These are phyloP conservation scores for Sitobion miscanthi DNA, from an alignment of 1,140 invertebrate species.

Conservation along the genomic window DNA sequence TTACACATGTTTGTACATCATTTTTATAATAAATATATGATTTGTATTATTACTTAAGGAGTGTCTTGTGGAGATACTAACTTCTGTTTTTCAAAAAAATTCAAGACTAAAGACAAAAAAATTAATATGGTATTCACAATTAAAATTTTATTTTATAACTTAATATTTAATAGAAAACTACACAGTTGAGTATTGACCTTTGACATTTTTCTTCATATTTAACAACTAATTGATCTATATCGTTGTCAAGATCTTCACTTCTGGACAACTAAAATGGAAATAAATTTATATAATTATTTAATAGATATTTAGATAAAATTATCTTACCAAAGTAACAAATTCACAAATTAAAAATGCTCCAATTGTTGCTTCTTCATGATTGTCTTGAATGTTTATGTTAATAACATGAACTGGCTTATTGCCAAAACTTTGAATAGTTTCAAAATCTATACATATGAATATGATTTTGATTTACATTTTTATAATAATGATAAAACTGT, in stretches of 20 bases:
- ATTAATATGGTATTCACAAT: no score
- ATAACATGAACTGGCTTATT: constrained; percentile 94
- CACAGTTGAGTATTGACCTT: constrained; percentile 87
- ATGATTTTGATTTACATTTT: neutral
- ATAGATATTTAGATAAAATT: constrained; percentile 7
- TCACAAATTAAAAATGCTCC: constrained; percentile 98
- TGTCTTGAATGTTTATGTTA: constrained; percentile 99
- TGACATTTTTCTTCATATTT: constrained; percentile 92
- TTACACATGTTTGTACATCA: no score
- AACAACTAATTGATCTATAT: constrained; percentile 95
- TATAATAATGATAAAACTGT: neutral
- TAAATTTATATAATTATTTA: neutral
- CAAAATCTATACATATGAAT: constrained; percentile 62
- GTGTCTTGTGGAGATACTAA: no score
- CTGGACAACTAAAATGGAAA: constrained; percentile 75
- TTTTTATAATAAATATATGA: no score
- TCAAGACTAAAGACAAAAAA: no score
- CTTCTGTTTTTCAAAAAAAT: no score
- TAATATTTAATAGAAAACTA: constrained; percentile 86
- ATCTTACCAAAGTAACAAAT: constrained; percentile 83
- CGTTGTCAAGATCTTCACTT: constrained; percentile 95
- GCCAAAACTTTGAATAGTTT: constrained; percentile 66
- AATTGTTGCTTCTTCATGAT: constrained; percentile 99
- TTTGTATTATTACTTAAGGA: no score
- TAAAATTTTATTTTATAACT: neutral